Evolutionary conservation across 2,797 vertebrate species (phyloP), one percentile per base, ranked within the genome.

Genomic region (Gila robusta): DNA sequence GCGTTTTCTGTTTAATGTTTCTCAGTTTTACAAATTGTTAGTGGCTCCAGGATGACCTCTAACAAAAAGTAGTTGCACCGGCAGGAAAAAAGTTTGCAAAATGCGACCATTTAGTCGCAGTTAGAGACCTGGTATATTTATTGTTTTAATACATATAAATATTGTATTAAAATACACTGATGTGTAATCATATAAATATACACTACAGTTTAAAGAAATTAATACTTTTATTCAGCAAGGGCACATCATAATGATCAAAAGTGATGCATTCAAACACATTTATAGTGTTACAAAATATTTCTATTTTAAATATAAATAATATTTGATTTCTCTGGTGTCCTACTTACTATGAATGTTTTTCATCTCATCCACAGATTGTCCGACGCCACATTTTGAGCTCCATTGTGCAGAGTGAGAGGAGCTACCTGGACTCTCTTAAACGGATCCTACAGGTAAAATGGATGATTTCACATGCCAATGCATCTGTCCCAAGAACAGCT

Each of bases 361-460:
- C 0, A 23, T 70, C 66, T 85, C 26, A 6, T 35, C 16, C 9
- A 6, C 92, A 99, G 98, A 96, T 99, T 90, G 95, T 98, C 62
- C 95, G 98, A 52, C 95, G 98, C 17, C 98, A 98, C 92, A 97
- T 98, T 92, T 95, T 97, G 23, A 92, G 96, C 89, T 99, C 97
- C 92, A 98, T 99, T 11, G 96, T 99, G 86, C 98, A 99, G 95
- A 98, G 98, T 0, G 97, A 99, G 91, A 92, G 96, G 72, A 97
- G 97, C 92, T 99, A 99, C 37, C 95, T 98, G 92, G 97, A 98
- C 59, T 98, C 98, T 64, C 92, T 99, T 79, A 94, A 96, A 92
- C 95, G 97, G 71, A 97, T 99, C 90, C 89, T 98, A 91, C 97
- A 98, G 97, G 97, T 98, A 89, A 85, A 94, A 72, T 64, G 16